Base-by-base conservation (phyloP, 2,888 invertebrate genomes). In the Arge pagana region DNA sequence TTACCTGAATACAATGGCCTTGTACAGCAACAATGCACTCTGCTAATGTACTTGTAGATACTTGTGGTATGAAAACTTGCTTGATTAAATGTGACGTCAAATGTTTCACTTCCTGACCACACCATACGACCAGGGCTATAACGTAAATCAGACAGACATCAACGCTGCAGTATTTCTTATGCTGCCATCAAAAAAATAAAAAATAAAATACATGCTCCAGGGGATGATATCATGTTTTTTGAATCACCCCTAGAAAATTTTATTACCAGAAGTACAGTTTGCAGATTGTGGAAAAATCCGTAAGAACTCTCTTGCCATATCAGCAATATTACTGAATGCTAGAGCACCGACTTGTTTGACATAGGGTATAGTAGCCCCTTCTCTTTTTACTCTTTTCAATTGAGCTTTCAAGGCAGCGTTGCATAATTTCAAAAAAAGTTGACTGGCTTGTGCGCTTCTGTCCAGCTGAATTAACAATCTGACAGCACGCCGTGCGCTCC, bases 21-120 rank as follows among this genome's bases (percentile, higher is more conserved):
- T 92, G 83, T 19, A 94, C 86, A 66, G 89, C 85, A 55, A 87
- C 84, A 21, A 96, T 89, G 77, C 93, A 94, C 71, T 93, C 93
- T 4, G 94, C 87, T 48, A 96, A 84, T 1, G 88, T 86, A 57
- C 90, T 88, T 64, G 96, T 78, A 6, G 89, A 85, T 49, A 92
- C 89, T 77, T 96, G 94, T 4, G 93, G 92, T 61, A 90, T 89
- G 70, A 96, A 92, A 41, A 96, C 88, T 77, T 96, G 92, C 68
- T 91, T 90, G 45, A 89, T 86, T 64, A 93, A 82, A 77, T 91
- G 90, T 61, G 86, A 86, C 63, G 89, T 88, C 68, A 93, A 84
- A 64, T 88, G 82, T 64, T 87, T 87, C 52, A 93, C 79, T 78
- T 93, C 92, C 59, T 85, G 83, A 67, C 91, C 91, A 59, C 91